Evolutionary conservation across 2,113 vertebrate species (phyloP), one percentile per base, ranked within the genome.

Genomic region (Myocastor coypus): DNA sequence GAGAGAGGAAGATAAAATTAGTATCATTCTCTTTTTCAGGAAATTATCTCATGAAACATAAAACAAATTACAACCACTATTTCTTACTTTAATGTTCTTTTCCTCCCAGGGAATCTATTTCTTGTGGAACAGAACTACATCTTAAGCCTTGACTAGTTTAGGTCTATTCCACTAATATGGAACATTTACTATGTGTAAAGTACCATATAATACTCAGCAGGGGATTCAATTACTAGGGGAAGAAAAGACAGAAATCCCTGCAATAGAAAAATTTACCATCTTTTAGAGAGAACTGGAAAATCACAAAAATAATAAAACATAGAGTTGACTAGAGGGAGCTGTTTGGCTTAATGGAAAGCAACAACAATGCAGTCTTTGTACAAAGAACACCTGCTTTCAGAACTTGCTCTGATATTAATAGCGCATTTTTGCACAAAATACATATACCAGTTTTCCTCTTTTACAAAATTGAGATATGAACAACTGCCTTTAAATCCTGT

Each of bases 11-110:
- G 66, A 94, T 19, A 94, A 92, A 80, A 92, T 71, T 26, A 71
- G 16, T 61, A 69, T 66, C 20, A 94, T 55, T 55, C 26, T 42
- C 55, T 66, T 94, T 93, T 81, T 68, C 52, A 68, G 50, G 10
- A 95, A 91, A 96, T 92, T 69, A 91, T 61, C 68, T 95, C 71
- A 91, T 81, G 87, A 88, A 86, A 80, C n/a, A 87, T 78, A 83
- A 91, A 75, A n/a, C 86, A 83, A 95, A 73, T 86, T 85, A 82
- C 3, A 96, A 40, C 42, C 88, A 34, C 68, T 91, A 86, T 2
- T 34, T 89, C 57, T 86, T 69, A 32, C 52, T 37, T 50, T 73
- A 46, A 71, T 57, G 91, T 87, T 90, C 22, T 94, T 92, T 87
- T 37, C 28, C 75, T 92, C 17, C 30, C 66, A 71, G 7, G 32